Evolutionary conservation across 2,888 invertebrate genomes (phyloP).

Genomic region (Heliothis peltigera): DNA sequence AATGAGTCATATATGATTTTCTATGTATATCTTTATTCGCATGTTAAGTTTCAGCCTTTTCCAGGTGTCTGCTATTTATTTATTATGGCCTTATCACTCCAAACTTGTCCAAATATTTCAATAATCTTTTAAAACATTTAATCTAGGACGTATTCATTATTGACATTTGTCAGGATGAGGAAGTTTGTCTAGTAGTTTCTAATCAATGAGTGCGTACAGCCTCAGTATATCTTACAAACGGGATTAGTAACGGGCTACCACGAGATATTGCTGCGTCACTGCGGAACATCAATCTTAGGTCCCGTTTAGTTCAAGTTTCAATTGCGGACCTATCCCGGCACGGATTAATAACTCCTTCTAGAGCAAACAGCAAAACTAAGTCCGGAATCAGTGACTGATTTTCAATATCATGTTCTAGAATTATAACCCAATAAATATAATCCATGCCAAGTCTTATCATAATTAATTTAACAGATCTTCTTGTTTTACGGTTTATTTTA

Average conservation of each 20-base stretch:
- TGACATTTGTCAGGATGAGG: neutral
- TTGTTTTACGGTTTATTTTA: neutral
- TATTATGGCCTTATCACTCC: neutral
- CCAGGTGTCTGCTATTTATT: conserved; percentile 10
- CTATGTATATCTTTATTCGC: conserved; percentile 8
- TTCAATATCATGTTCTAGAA: conserved; percentile 27
- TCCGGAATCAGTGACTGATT: conserved; percentile 5
- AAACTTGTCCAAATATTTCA: conserved; percentile 9
- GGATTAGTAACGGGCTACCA: conserved; percentile 49
- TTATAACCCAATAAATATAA: neutral
- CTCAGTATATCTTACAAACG: conserved; percentile 49
- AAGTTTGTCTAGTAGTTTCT: conserved; percentile 26
- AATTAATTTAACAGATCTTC: neutral
- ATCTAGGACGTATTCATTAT: too few species aligned
- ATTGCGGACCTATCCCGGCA: conserved; percentile 24
- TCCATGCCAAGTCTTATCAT: neutral
- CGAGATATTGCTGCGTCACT: conserved; percentile 48
- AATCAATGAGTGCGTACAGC: conserved; percentile 29
- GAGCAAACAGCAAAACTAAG: neutral
- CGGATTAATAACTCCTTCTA: conserved; percentile 10
- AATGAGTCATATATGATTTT: conserved; percentile 27
- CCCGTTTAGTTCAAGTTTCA: conserved; percentile 42
- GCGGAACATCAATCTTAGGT: conserved; percentile 41
- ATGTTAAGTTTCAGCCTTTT: conserved; percentile 27
- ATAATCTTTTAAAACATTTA: neutral